Base-by-base conservation (phyloP, 2,888 invertebrate genomes). In the Protonemura montana region DNA sequence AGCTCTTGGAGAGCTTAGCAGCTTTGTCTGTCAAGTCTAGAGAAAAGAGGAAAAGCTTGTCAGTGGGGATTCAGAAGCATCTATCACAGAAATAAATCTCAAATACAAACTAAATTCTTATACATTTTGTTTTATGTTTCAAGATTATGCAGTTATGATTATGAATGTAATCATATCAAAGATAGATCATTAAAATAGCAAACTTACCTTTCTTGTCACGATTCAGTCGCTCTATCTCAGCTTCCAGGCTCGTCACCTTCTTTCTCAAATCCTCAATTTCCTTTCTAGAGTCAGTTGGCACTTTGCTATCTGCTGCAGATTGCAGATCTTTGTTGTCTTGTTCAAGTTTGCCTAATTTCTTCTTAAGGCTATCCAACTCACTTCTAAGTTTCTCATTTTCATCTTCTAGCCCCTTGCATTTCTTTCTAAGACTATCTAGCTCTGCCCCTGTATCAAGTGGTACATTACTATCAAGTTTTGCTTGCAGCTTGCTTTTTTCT, bases 161-260 rank as follows among this genome's bases (percentile, higher is more conserved):
- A n/a, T n/a, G n/a, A n/a, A n/a, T n/a, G n/a, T n/a, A n/a, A n/a
- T n/a, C n/a, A n/a, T n/a, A n/a, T n/a, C n/a, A n/a, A n/a, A n/a
- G n/a, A n/a, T n/a, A n/a, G n/a, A n/a, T n/a, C n/a, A n/a, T n/a
- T n/a, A n/a, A n/a, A n/a, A n/a, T n/a, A 59, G 26, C 1, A 35
- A 41, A 35, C 76, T 59, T 84, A 84, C 84, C 84, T 84, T 59
- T 84, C 29, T 84, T 84, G 7, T 84, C 84, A 7, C 27, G 59
- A 6, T 29, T 81, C 10, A 59, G 59, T 84, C 59, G 59, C 10
- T 42, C 84, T 59, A 59, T 76, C 28, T 84, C 59, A 3, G 84
- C 84, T 28, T 83, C 83, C 16, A 83, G 26, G 26, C 26, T 83
- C 42, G 83, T 59, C 41, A 41, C 41, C 28, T 83, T 83, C 28